Conservation (phyloP, 2,888 invertebrate genomes). For the Rapana venosa region DNA sequence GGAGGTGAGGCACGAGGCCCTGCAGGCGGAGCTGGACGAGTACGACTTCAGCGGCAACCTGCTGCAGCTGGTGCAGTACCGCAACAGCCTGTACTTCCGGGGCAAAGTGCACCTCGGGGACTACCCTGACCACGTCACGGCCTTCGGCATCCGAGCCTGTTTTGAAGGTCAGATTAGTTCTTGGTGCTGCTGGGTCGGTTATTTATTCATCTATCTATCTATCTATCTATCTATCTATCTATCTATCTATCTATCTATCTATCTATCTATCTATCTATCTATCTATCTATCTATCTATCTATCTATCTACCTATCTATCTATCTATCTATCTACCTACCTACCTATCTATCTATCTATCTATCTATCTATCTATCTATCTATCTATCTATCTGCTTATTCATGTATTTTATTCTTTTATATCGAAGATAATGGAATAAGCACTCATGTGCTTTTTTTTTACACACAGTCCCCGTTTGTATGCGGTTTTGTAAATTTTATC, state of each 20-base stretch:
- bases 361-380: background rate
- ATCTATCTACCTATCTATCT: background rate
- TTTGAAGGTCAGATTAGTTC: constrained; percentile 32
- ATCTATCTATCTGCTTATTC: background rate
- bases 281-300: background rate
- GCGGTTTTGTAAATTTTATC: too few relatives aligned
- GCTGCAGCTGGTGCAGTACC: constrained; percentile 44
- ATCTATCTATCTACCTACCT: background rate
- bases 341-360: background rate
- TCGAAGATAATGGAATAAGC: too few relatives aligned
- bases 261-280: background rate
- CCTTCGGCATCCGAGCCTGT: constrained; percentile 39
- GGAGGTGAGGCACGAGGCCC: background rate
- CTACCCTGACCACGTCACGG: constrained; percentile 34
- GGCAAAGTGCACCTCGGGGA: constrained; percentile 24
- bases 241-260: background rate
- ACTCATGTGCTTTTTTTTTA: too few relatives aligned
- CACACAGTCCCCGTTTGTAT: too few relatives aligned
- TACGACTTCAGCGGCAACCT: constrained; percentile 48
- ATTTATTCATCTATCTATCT: background rate
- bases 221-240: background rate
- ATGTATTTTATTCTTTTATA: background rate
- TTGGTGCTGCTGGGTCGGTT: too few relatives aligned
- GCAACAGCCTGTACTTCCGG: constrained; percentile 45
- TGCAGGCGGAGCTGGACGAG: constrained; percentile 43